Conservation (phyloP, 1,140 invertebrate genomes). For the Drosophila nigrodunni region DNA sequence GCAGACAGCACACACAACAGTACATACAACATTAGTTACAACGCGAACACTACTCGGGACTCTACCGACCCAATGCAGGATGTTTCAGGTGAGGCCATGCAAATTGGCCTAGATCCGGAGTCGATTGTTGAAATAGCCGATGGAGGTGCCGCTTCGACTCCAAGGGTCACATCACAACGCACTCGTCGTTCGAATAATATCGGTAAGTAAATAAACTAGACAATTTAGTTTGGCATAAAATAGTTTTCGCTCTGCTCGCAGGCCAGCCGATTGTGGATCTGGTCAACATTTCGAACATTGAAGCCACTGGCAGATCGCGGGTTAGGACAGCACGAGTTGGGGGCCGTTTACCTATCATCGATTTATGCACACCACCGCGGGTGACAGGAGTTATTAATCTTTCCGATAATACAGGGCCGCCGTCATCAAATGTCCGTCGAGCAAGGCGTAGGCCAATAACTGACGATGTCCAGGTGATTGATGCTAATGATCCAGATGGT, state of each 20-base stretch:
- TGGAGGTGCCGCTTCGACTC: slow-evolving; percentile 5
- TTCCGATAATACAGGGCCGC: neutral
- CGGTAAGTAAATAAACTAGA: slow-evolving; percentile 2
- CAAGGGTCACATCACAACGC: neutral
- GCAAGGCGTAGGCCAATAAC: neutral
- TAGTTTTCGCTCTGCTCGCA: neutral
- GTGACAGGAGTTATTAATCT: neutral
- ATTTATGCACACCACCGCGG: neutral
- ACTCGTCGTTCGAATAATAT: neutral
- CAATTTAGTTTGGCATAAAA: neutral
- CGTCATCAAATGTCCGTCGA: neutral
- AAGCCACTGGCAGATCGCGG: neutral
- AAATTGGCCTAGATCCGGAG: slow-evolving; percentile 1
- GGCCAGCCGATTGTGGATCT: neutral
- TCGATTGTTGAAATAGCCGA: neutral
- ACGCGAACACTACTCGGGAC: neutral
- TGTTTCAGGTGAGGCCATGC: neutral
- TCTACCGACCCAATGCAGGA: neutral
- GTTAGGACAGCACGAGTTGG: neutral
- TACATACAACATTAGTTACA: neutral
- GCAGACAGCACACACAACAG: neutral
- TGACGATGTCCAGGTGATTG: neutral
- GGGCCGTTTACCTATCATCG: neutral
- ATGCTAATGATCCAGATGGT: neutral
- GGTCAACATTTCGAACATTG: neutral